Base-by-base conservation (phyloP, 2,113 vertebrate species). In the Nibea coibor region DNA sequence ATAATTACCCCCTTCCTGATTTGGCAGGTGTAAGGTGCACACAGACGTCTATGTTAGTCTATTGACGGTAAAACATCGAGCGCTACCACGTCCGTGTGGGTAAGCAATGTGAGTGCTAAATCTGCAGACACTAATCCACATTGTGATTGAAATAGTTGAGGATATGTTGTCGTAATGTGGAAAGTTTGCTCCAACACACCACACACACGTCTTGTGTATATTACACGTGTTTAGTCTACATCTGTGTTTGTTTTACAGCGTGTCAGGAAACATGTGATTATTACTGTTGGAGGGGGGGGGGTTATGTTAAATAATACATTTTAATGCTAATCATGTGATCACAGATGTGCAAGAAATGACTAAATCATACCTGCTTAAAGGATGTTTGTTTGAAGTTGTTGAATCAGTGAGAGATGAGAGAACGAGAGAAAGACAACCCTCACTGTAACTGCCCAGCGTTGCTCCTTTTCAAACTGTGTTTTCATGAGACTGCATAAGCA, bases 151-250 rank as follows among this genome's bases (percentile, higher is more conserved):
- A 69, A 66, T 72, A 74, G 43, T 68, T 68, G 20, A 45, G 24
- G 78, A 39, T 61, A 43, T 58, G 19, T 68, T 64, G 42, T 48
- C 63, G 43, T 68, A 26, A 28, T 69, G 59, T 72, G 63, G 54
- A 69, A 73, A 70, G 65, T 82, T 70, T 76, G 42, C 26, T 72
- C 24, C 50, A 61, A 20, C 24, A 48, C 59, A 62, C 73, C 10
- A 22, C 58, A 48, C 58, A 24, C 69, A 62, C 66, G 65, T 20
- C 16, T 70, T 50, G 45, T 85, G 54, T 75, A 24, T 70, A 75
- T 48, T 59, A 42, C 22, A 53, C 42, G 28, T 83, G 80, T 87
- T 89, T 85, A 80, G 66, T 77, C 78, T 48, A 26, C 45, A 22
- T 75, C 75, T 59, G 53, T 43, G 45, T 54, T 85, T 81, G 59